Evolutionary conservation across 2,797 vertebrate species (phyloP).

Genomic region (Pseudomugil gertrudae): DNA sequence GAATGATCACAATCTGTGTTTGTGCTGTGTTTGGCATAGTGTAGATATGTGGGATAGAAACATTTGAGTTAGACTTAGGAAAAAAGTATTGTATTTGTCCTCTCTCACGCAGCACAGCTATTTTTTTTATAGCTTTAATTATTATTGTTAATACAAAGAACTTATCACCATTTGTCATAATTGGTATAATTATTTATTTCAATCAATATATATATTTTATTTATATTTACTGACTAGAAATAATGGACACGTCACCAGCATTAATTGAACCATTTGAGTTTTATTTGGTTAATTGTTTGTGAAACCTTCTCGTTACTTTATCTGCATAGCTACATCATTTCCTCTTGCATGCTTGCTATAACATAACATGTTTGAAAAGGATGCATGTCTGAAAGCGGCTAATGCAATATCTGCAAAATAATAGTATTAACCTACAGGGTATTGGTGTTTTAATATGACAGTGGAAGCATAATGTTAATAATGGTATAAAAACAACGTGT

Average conservation of each 20-base stretch:
- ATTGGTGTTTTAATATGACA: background rate
- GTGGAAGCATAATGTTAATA: background rate
- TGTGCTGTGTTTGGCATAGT: background rate
- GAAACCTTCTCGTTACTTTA: background rate
- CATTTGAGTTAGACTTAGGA: background rate
- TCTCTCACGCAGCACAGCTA: background rate
- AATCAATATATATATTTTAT: too few species aligned
- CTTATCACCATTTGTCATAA: background rate
- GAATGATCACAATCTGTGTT: background rate
- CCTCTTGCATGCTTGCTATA: background rate
- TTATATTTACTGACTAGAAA: background rate
- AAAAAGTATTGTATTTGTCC: background rate
- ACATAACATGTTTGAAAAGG: background rate
- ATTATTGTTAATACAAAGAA: background rate
- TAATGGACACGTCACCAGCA: background rate
- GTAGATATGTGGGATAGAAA: background rate
- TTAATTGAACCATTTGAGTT: background rate
- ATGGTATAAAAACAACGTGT: background rate
- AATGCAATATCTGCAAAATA: conserved; percentile 1
- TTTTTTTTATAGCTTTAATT: background rate
- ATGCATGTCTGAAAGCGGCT: conserved; percentile 14
- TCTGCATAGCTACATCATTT: background rate
- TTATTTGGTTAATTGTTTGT: too few species aligned
- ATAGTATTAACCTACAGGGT: background rate
- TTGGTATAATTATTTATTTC: background rate